A percentile compares a stretch with the other conserved stretches of the same genome.
Evolutionary conservation across 2,113 vertebrate species (phyloP).

Genomic region (Craseonycteris thonglongyai): DNA sequence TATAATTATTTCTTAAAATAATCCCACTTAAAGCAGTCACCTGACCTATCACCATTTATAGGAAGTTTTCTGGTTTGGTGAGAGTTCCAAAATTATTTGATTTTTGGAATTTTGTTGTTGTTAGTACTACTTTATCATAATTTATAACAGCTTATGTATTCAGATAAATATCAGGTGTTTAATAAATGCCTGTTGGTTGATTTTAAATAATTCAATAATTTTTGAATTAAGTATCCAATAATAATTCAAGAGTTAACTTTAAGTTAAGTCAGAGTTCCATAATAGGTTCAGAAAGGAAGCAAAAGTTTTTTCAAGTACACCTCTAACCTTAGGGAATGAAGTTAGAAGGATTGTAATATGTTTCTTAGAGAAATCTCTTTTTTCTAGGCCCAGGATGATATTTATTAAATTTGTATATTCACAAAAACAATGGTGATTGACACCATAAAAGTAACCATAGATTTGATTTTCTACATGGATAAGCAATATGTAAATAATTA

Average conservation of each 20-base stretch:
- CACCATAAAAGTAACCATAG: neutral
- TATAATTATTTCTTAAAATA: conserved; percentile 15
- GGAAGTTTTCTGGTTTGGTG: neutral
- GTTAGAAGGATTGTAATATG: neutral
- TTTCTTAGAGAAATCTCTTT: conserved; percentile 13
- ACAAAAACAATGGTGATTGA: neutral
- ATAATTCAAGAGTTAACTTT: conserved; percentile 14
- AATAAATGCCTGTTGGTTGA: neutral
- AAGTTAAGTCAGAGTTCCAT: neutral
- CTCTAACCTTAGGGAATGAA: neutral
- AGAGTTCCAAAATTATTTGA: conserved; percentile 37
- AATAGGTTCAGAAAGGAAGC: neutral
- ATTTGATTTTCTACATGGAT: neutral
- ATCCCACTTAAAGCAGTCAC: neutral
- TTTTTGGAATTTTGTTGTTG: neutral
- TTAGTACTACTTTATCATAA: neutral
- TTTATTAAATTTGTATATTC: neutral
- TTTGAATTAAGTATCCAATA: neutral
- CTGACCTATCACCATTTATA: conserved; percentile 1
- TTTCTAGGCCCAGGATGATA: neutral
- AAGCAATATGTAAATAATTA: neutral
- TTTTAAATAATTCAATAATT: neutral
- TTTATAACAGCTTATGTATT: neutral
- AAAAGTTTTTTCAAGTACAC: neutral
- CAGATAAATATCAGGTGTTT: conserved; percentile 19